Conservation (phyloP, 2,888 invertebrate genomes). For the Oxycera nigricornis region DNA sequence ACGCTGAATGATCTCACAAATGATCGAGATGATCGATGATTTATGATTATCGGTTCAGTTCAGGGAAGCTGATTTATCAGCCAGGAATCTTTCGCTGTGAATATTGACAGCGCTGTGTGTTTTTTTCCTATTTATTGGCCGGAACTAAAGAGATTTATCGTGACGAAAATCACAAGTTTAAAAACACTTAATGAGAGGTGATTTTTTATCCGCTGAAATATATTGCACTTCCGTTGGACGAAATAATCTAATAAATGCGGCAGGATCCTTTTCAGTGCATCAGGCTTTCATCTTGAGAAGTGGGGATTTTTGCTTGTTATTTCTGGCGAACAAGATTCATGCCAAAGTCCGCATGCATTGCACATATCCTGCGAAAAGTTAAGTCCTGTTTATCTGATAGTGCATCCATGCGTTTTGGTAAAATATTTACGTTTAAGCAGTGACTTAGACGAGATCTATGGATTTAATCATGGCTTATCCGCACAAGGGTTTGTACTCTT, state of each 20-base stretch:
- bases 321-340: too few species aligned
- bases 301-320: background rate
- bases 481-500: slow-evolving; percentile 17
- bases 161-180: background rate
- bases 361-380: slow-evolving; percentile 2
- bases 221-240: background rate
- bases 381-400: slow-evolving; percentile 12
- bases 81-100: background rate
- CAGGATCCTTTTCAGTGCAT: background rate
- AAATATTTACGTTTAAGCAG: slow-evolving; percentile 36
- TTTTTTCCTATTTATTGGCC: background rate
- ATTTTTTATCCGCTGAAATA: background rate
- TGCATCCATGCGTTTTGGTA: slow-evolving; percentile 25
- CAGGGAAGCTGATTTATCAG: slow-evolving; percentile 5
- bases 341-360: background rate
- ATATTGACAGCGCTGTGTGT: background rate
- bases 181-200: background rate
- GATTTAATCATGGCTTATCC: slow-evolving; percentile 35
- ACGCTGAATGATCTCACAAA: slow-evolving; percentile 12
- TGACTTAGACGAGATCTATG: slow-evolving; percentile 26
- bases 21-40: slow-evolving; percentile 31
- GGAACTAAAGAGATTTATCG: slow-evolving; percentile 11
- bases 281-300: background rate
- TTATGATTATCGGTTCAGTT: slow-evolving; percentile 19
- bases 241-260: background rate